Evolutionary conservation across 2,888 invertebrate genomes (phyloP).

Genomic region (Tortrix viridana): DNA sequence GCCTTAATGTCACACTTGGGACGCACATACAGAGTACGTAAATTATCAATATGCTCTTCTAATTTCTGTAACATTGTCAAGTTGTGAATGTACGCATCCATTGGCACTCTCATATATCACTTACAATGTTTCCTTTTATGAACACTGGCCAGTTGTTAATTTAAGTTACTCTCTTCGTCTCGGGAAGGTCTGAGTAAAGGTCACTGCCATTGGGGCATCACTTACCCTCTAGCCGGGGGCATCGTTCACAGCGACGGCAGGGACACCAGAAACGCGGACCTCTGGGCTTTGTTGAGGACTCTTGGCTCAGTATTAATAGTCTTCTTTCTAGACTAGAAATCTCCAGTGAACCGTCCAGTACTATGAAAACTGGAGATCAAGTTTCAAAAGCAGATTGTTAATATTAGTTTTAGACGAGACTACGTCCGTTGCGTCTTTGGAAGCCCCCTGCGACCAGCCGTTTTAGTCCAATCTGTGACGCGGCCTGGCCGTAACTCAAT

Average conservation of each 20-base stretch:
- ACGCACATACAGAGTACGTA: conserved; percentile 86
- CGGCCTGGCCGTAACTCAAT: conserved; percentile 87
- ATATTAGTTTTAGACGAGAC: conserved; percentile 65
- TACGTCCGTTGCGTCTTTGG: conserved; percentile 79
- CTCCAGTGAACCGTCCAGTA: neutral
- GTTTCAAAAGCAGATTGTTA: neutral
- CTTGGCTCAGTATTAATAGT: conserved; percentile 43
- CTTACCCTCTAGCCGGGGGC: conserved; percentile 86
- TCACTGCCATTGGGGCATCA: conserved; percentile 51
- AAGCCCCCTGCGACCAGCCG: conserved; percentile 86
- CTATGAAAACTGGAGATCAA: neutral
- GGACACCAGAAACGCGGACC: conserved; percentile 88
- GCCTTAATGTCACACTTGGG: conserved; percentile 90
- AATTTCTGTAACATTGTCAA: no score
- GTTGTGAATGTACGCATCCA: no score
- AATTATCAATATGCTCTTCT: conserved; percentile 12
- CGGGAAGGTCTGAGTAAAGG: conserved; percentile 93
- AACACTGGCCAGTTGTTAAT: conserved; percentile 38
- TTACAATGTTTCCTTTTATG: neutral
- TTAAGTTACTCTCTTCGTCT: conserved; percentile 75
- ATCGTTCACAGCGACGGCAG: conserved; percentile 82
- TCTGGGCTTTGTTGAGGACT: conserved; percentile 77
- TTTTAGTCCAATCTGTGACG: conserved; percentile 90
- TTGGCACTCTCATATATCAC: no score
- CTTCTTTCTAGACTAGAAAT: neutral